Evolutionary conservation across 2,888 invertebrate species (phyloP).

Genomic region (Paralinhomoeus sp.): DNA sequence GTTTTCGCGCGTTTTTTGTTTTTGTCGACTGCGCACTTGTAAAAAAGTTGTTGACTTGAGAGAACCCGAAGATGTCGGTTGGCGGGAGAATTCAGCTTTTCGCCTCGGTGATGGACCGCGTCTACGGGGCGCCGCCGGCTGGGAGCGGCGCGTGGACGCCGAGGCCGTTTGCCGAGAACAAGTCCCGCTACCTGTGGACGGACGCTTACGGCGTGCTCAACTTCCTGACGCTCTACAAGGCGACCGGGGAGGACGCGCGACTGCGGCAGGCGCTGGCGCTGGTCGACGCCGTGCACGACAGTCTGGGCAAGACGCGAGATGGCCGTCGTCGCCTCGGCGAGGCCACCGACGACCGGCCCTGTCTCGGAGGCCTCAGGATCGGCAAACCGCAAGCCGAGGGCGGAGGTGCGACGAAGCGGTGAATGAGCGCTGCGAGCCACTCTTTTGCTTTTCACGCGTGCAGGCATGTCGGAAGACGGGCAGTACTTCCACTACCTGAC

Average conservation of each 20-base stretch:
- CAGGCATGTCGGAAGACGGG: slow-evolving; percentile 1
- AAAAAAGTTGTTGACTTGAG: too few species aligned
- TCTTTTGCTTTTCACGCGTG: too few species aligned
- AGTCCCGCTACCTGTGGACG: slow-evolving; percentile 10
- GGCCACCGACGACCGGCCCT: slow-evolving; percentile 2
- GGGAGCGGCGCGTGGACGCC: too few species aligned
- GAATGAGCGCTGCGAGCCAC: too few species aligned
- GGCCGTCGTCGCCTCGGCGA: neutral
- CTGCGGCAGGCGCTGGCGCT: slow-evolving; percentile 7
- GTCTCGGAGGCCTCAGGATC: slow-evolving; percentile 6
- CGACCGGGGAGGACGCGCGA: neutral
- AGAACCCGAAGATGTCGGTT: too few species aligned
- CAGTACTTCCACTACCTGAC: slow-evolving; percentile 12
- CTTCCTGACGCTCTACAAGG: slow-evolving; percentile 6
- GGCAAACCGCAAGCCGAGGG: slow-evolving; percentile 5
- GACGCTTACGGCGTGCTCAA: slow-evolving; percentile 11
- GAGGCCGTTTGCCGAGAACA: slow-evolving; percentile 2
- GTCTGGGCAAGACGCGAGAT: slow-evolving; percentile 6
- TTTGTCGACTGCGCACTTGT: too few species aligned
- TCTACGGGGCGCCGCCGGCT: too few species aligned
- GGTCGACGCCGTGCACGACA: slow-evolving; percentile 7
- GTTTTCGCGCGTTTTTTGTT: too few species aligned
- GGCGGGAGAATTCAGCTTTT: too few species aligned
- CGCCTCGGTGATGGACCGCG: too few species aligned
- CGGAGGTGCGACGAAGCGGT: neutral